Base-by-base conservation (phyloP, 2,888 invertebrate genomes). In the Hirudinaria manillensis region DNA sequence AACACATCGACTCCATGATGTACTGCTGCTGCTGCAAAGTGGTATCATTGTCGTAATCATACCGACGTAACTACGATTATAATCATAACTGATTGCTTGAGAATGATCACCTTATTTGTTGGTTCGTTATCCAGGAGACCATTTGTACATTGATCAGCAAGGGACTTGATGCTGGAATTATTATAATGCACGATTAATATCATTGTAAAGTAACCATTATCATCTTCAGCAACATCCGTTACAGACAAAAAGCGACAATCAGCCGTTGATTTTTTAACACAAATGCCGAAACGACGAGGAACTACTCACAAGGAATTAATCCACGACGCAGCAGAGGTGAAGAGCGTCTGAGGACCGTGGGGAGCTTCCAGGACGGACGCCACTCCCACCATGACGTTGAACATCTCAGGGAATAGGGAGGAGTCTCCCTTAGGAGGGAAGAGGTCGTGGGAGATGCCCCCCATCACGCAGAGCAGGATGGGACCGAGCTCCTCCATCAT, bases 281-380 rank as follows among this genome's bases (percentile, higher is more conserved):
- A 65, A 19, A 13, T 27, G 27, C 66, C 10, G 13, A 65, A 65
- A 19, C 16, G 16, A 24, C 10, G 16, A 13, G 24, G 13, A 16
- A 19, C 16, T 16, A 76, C 80, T 75, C 76, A 83, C 83, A 83
- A 84, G 16, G 81, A 74, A 29, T 83, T 80, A 1, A 95, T 88
- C 94, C 94, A 94, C 56, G 89, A 89, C 0, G 91, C 90, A 16
- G 89, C 88, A 0, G 93, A 92, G 75, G 91, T 90, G 84, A 95
- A 93, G 27, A 96, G 93, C 68, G 89, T 87, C 36, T 93, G 93
- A 4, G 89, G 88, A 29, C 93, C 91, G 7, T 24, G 24, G 19
- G 61, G 61, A 10, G 61, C 61, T 27, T 61, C 61, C 24, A 61
- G 61, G 29, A 93, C 92, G 84, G 93, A 93, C 0, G 94, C 94